Conservation (phyloP, 2,888 invertebrate genomes). For the Elegia similella region DNA sequence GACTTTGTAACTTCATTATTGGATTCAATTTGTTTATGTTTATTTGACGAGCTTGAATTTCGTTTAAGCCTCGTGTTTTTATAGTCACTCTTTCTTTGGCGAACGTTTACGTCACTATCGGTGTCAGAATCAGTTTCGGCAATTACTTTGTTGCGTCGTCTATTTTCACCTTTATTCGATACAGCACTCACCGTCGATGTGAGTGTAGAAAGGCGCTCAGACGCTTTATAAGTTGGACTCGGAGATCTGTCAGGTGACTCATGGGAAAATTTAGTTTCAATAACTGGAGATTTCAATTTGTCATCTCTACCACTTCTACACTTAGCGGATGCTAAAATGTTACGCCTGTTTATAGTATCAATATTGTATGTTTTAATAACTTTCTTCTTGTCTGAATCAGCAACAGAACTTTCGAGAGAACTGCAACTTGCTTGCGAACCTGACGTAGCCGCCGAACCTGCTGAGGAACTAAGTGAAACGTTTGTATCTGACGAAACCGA, state of each 20-base stretch:
- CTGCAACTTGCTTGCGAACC: slow-evolving; percentile 88
- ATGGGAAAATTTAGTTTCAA: slow-evolving; percentile 87
- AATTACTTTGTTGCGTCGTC: slow-evolving; percentile 72
- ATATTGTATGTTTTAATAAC: slow-evolving; percentile 90
- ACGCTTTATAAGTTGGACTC: slow-evolving; percentile 72
- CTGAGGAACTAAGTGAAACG: slow-evolving; percentile 85
- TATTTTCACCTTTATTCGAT: slow-evolving; percentile 75
- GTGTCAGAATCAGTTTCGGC: slow-evolving; percentile 69
- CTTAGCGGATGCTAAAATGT: slow-evolving; percentile 92
- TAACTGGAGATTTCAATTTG: slow-evolving; percentile 86
- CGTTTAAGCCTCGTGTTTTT: slow-evolving; percentile 73
- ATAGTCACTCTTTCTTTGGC: slow-evolving; percentile 70
- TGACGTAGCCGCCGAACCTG: slow-evolving; percentile 87
- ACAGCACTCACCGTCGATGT: slow-evolving; percentile 76
- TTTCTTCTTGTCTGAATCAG: slow-evolving; percentile 84
- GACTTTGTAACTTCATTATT: slow-evolving; percentile 51
- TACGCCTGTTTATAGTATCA: slow-evolving; percentile 92
- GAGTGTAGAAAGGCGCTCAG: slow-evolving; percentile 80
- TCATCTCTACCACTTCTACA: slow-evolving; percentile 90
- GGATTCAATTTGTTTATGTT: slow-evolving; percentile 59
- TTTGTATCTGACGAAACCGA: slow-evolving; percentile 88
- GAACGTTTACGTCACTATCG: slow-evolving; percentile 63
- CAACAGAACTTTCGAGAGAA: slow-evolving; percentile 83
- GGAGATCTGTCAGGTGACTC: slow-evolving; percentile 76
- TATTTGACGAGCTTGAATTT: slow-evolving; percentile 64